Base-by-base conservation (phyloP, 1,140 invertebrate species). In the Chironomus tepperi region DNA sequence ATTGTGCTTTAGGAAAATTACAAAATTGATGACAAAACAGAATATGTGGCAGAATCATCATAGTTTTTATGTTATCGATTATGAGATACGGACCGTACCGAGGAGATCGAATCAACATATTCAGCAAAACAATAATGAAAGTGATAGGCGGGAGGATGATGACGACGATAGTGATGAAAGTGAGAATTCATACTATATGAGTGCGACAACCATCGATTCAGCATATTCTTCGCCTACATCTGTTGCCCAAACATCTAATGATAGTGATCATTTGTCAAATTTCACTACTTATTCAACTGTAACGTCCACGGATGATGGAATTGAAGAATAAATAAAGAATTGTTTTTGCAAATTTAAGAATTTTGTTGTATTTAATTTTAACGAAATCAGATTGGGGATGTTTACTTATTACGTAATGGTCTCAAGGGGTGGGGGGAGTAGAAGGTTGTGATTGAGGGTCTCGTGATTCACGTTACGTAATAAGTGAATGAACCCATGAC, bases 1-100 rank as follows among this genome's bases (percentile, higher is more conserved):
- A 70, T 70, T 70, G 65, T 70, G 65, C 65, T 70, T 19, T 8
- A 70, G 65, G 65, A 70, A 70, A 70, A 70, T 70, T 21, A 70
- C 10, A 16, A 70, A 70, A 19, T 8, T 70, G 65, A 70, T 70
- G 65, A 70, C 65, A 10, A 19, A 2, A 9, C 65, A 70, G 18
- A 70, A 70, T 21, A 70, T 70, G 16, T 70, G 65, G 65, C 65
- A 70, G 19, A 70, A 18, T 21, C 16, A 70, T 70, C 65, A 70
- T 70, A 70, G 65, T 21, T 70, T 70, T 70, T 70, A 70, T 70
- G 65, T 70, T 70, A 70, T 70, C 65, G 18, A 70, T 19, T 70
- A 18, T 70, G 65, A 70, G 19, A 70, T 70, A 70, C 65, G 65
- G 19, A 19, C 65, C 9, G 18, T 57, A n/a, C 7, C 18, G 10